Evolutionary conservation across 2,888 invertebrate species (phyloP).

Genomic region (Philopedon plagiatum): DNA sequence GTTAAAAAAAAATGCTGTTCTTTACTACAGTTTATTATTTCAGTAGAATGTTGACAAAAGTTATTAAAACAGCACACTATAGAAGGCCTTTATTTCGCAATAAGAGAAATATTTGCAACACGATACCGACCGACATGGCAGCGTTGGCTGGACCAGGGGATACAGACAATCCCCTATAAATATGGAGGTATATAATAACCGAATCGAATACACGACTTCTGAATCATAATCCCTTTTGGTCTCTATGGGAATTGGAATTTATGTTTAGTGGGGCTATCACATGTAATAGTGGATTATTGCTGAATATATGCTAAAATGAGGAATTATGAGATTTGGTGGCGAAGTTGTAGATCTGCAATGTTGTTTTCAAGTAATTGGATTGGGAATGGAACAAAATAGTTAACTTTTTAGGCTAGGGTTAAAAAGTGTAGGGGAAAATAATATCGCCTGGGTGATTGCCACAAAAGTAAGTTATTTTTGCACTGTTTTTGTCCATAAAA

Average conservation of each 20-base stretch:
- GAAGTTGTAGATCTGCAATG: not conserved
- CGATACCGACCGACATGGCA: conserved; percentile 6
- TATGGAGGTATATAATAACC: conserved; percentile 28
- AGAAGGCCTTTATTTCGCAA: not conserved
- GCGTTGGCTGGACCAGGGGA: conserved; percentile 2
- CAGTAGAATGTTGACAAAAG: not conserved
- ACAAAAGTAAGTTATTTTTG: too few species aligned
- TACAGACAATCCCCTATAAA: conserved; percentile 32
- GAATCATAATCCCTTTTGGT: conserved; percentile 40
- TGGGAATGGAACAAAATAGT: not conserved
- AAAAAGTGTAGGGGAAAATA: not conserved
- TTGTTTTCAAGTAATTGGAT: not conserved
- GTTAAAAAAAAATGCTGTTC: too few species aligned
- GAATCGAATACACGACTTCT: conserved; percentile 32
- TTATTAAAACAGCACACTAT: not conserved
- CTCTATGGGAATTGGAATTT: conserved; percentile 35
- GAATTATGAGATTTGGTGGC: conserved; percentile 34
- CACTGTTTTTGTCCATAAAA: too few species aligned
- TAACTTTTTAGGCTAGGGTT: not conserved
- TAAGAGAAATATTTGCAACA: conserved; percentile 14
- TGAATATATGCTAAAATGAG: conserved; percentile 37
- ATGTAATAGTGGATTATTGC: conserved; percentile 33
- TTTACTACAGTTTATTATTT: too few species aligned
- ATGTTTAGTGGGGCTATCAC: conserved; percentile 24
- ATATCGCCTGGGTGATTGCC: too few species aligned